Percentiles rank a stretch among this genome's conserved stretches.
Conservation (phyloP, 2,888 invertebrate species). For the Drepanosiphum platanoidis region DNA sequence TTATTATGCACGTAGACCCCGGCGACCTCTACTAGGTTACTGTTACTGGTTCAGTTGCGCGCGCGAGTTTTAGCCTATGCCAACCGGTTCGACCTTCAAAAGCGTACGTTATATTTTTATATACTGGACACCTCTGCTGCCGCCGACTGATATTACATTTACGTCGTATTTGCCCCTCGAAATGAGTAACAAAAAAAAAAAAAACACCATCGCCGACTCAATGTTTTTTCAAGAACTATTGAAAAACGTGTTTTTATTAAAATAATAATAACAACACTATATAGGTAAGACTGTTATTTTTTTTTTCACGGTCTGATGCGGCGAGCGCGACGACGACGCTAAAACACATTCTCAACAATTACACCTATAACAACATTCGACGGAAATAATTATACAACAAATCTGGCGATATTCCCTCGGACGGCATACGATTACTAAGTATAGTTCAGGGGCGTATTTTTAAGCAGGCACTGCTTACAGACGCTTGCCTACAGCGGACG, state of each 20-base stretch:
- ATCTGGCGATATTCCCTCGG: not conserved
- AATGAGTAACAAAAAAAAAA: not conserved
- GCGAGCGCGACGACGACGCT: not conserved
- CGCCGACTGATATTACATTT: constrained; percentile 23
- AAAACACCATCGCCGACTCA: not conserved
- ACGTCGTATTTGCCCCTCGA: not conserved
- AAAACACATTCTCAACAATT: not conserved
- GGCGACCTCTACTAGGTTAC: constrained; percentile 52
- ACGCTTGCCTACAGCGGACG: no score
- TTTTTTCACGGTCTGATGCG: not conserved
- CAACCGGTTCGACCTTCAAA: constrained; percentile 58
- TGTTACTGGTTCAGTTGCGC: constrained; percentile 44
- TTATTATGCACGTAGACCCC: constrained; percentile 16
- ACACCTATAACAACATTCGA: no score
- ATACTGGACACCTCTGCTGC: constrained; percentile 43
- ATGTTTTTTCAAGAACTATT: constrained; percentile 37
- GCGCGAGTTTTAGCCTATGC: constrained; percentile 23
- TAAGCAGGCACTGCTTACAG: no score
- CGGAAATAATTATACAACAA: no score
- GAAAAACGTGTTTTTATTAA: constrained; percentile 39
- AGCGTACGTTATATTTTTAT: no score
- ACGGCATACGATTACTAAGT: no score
- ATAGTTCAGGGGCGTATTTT: no score
- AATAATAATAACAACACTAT: not conserved
- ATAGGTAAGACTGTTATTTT: not conserved